Percentiles rank a stretch among this genome's conserved stretches.
These are phyloP conservation scores for Antheraea mylitta DNA, from an alignment of 1,140 invertebrate genomes.

Conservation along the genomic window DNA sequence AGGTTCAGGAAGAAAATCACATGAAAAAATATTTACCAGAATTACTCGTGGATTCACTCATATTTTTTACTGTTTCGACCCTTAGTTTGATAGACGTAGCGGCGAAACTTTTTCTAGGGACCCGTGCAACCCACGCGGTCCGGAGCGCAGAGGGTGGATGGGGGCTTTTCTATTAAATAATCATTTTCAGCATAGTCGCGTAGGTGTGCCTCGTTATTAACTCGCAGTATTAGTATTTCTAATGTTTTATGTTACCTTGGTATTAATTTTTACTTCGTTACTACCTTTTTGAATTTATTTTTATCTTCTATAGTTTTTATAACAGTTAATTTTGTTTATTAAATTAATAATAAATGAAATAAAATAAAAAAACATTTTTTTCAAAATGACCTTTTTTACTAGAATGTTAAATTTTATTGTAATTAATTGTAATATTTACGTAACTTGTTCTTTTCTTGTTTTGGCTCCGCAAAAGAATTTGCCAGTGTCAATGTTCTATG, in stretches of 20 bases:
- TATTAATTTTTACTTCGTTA: conserved; percentile 13
- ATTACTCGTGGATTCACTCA: conserved; percentile 22
- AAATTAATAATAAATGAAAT: too few species aligned
- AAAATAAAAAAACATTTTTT: too few species aligned
- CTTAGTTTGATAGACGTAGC: conserved; percentile 65
- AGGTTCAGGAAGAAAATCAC: not conserved
- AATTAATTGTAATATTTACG: too few species aligned
- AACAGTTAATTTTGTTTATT: not conserved
- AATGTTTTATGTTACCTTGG: conserved; percentile 46
- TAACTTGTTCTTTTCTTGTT: too few species aligned
- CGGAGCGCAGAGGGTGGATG: conserved; percentile 11
- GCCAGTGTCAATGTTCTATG: too few species aligned
- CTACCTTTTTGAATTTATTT: not conserved
- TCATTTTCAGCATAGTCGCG: conserved; percentile 59
- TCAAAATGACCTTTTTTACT: too few species aligned
- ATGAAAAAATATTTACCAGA: not conserved
- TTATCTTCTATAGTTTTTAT: not conserved
- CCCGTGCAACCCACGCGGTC: conserved; percentile 31
- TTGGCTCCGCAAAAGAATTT: too few species aligned
- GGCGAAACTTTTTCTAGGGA: conserved; percentile 69
- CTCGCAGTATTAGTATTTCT: conserved; percentile 52
- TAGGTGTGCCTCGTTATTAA: conserved; percentile 58
- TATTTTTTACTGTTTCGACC: conserved; percentile 35
- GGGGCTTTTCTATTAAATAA: conserved; percentile 72
- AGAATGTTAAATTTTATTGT: not conserved